Evolutionary conservation across 2,888 invertebrate genomes (phyloP).

Genomic region (Nymphalis urticae): DNA sequence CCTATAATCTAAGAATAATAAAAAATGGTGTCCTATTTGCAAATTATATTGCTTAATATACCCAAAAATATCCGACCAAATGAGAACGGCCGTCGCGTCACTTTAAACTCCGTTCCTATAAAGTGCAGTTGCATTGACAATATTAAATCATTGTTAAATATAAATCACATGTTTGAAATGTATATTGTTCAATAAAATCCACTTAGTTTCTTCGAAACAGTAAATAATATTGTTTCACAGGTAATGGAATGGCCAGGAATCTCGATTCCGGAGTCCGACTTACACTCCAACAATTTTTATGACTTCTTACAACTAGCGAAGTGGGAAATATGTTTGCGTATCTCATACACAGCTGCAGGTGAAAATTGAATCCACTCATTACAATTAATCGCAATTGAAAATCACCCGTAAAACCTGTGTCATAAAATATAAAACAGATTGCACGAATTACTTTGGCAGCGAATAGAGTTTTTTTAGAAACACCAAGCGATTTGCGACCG

Average conservation of each 20-base stretch:
- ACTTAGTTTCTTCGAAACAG: conserved; percentile 26
- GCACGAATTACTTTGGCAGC: conserved; percentile 8
- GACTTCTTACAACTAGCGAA: conserved; percentile 34
- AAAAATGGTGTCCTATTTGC: no score
- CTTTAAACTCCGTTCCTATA: no score
- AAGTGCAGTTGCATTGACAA: no score
- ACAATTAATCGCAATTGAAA: not conserved
- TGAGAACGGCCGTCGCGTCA: no score
- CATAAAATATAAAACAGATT: conserved; percentile 20
- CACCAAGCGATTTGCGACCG: conserved; percentile 14
- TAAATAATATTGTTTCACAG: conserved; percentile 32
- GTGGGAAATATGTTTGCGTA: conserved; percentile 38
- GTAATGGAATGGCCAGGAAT: conserved; percentile 28
- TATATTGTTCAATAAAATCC: not conserved
- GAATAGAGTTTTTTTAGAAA: conserved; percentile 13
- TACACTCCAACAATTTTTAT: conserved; percentile 33
- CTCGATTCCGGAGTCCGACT: conserved; percentile 20
- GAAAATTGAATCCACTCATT: conserved; percentile 36
- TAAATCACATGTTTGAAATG: not conserved
- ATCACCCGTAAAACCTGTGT: conserved; percentile 1
- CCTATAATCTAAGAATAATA: no score
- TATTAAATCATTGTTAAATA: not conserved
- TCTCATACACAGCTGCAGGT: conserved; percentile 36
- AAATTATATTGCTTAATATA: no score
- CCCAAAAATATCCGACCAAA: no score